Base-by-base conservation (phyloP, 1,140 invertebrate species). In the Diorhabda sublineata region DNA sequence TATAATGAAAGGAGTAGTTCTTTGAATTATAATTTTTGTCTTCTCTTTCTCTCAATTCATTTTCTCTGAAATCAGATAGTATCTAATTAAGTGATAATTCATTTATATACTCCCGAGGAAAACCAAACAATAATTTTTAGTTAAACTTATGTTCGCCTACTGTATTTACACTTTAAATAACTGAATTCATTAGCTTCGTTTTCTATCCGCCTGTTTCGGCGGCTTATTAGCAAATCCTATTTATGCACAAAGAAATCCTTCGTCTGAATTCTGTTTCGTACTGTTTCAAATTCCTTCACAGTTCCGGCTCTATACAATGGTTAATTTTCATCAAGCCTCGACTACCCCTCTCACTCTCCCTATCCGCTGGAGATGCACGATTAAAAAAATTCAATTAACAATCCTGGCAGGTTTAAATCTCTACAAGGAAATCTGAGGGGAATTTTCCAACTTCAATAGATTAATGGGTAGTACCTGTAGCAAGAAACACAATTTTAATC, bases 151-250 rank as follows among this genome's bases (percentile, higher is more conserved):
- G 26, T 26, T 26, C 26, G 26, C 26, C 47, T n/a, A 52, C 47
- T n/a, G 47, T 52, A 52, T 52, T 52, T 52, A 8, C 47, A 52
- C 47, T n/a, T n/a, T 52, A 52, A 52, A 52, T n/a, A 52, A n/a
- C 47, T 52, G 47, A 52, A 52, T 52, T 52, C n/a, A 52, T 52
- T 52, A 52, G 2, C 47, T n/a, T 52, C 47, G 47, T 52, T 52
- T 52, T 52, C 47, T 52, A 52, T 52, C n/a, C 47, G 6, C n/a
- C 47, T 8, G 47, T 52, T 52, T 52, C 47, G 47, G 47, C 47
- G 47, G 47, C 47, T 52, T 52, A 52, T 52, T 52, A 52, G 47
- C 47, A 52, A 52, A n/a, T 52, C 47, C 47, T n/a, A 52, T 52
- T 52, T 52, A 52, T 52, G 47, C 47, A 52, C 47, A 52, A 52